Base-by-base conservation (phyloP, 2,888 invertebrate genomes). In the Belgica antarctica region DNA sequence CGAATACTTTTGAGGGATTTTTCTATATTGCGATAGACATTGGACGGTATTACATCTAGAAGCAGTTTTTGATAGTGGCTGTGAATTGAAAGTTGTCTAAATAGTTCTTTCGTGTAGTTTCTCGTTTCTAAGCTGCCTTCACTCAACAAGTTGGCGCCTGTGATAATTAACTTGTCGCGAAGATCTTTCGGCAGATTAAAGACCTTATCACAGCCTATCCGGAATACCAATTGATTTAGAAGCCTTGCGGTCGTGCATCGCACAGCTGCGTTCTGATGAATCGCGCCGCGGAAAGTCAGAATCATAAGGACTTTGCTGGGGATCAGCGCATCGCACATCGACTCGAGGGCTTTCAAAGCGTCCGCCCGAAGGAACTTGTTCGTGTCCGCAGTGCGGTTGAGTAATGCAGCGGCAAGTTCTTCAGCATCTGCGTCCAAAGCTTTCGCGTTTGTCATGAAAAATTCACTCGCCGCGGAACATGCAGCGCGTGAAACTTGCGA, bases 401-500 rank as follows among this genome's bases (percentile, higher is more conserved):
- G 83, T 71, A 97, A 81, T 8, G 91, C 88, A 22, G 85, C 86
- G 0, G 89, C 89, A 65, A 94, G 84, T 76, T 93, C 92, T 76
- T 97, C 96, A 69, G 94, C 82, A 79, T 96, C 96, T 81, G 91
- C 81, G 47, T 86, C 86, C 1, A 86, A 76, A 3, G 77, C 79
- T 7, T 83, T 83, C 1, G 83, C 83, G 71, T 87, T 85, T 2
- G 85, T 80, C 27, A 82, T 81, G 77, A 94, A 96, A 73, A 98
- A 79, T 72, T 94, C 89, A 1, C 88, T 88, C 47, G 95, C 83
- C 5, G 91, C 87, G 72, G 87, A 84, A 76, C 97, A 94, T 15
- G 96, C 95, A 2, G 90, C 86, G 62, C 96, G 84, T 0, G 96
- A 89, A 0, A 96, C 96, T 77, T 96, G 93, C 0, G 97, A 97